Evolutionary conservation across 1,140 invertebrate genomes (phyloP).

Genomic region (Lordiphosa clarofinis): DNA sequence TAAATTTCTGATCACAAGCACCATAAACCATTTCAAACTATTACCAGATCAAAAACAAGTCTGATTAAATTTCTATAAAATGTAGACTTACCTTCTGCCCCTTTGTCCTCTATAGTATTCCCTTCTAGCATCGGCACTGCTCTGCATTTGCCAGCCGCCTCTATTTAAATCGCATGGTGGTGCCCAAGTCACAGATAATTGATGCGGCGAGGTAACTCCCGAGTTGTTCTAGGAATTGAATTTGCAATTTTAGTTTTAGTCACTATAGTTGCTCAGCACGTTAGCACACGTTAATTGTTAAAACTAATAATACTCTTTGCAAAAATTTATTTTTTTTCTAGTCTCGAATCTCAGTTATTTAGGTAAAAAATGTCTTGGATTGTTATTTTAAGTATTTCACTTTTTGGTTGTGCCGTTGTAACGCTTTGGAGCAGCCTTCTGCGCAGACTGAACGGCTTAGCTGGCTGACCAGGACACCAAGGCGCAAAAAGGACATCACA

Average conservation of each 20-base stretch:
- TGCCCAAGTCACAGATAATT: slow-evolving; percentile 78
- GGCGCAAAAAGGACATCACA: slow-evolving; percentile 52
- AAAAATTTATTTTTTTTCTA: slow-evolving; percentile 2
- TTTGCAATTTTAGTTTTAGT: slow-evolving; percentile 11
- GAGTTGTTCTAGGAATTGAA: slow-evolving; percentile 61
- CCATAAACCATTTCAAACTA: too few species aligned
- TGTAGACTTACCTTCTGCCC: slow-evolving; percentile 44
- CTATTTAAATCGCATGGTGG: slow-evolving; percentile 68
- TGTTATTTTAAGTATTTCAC: not conserved
- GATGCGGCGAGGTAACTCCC: slow-evolving; percentile 71
- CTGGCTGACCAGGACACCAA: slow-evolving; percentile 33
- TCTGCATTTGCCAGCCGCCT: slow-evolving; percentile 65
- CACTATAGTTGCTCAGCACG: not conserved
- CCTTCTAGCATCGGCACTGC: slow-evolving; percentile 53
- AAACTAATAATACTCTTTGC: not conserved
- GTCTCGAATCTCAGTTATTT: slow-evolving; percentile 11
- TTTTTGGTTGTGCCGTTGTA: slow-evolving; percentile 36
- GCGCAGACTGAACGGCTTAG: slow-evolving; percentile 72
- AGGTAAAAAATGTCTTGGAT: not conserved
- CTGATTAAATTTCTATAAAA: not conserved
- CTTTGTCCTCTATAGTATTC: slow-evolving; percentile 57
- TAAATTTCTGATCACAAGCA: not conserved
- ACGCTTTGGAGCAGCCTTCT: slow-evolving; percentile 65
- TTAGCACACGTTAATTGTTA: too few species aligned
- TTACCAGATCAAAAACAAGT: too few species aligned